Evolutionary conservation across 92 coral and sea anemone genomes (phyloP), one percentile per base, ranked within the genome.

Genomic region (Parazoanthus atlanticus): DNA sequence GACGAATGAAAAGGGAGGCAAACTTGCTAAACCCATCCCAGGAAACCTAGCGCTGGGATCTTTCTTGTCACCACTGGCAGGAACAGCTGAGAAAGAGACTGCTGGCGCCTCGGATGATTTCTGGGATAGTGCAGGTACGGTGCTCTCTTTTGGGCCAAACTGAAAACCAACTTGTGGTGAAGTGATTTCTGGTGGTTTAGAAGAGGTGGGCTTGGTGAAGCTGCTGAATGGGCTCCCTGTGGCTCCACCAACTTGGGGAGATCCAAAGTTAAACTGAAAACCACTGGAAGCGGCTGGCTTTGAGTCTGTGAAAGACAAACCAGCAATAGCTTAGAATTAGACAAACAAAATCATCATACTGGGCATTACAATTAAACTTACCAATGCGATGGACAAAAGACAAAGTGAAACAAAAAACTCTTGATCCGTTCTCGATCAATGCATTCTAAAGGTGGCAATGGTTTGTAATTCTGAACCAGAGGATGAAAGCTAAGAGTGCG

Each of bases 1-100:
- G 28, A 36, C 69, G 15, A 84, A 84, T 23, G 78, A 74, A 28
- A 84, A 41, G 41, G 79, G 87, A 12, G 87, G 78, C 78, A 84
- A 84, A 0, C 87, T 79, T 41, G 87, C 38, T 28, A 84, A 32
- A n/a, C 87, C 87, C 47, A 16, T 31, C 0, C 23, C 70, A 29
- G 71, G 47, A 31, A 58, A 32, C 29, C 31, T 84, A 9, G 74
- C 5, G 16, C 3, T 74, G 26, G 67, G 7, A 26, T 70, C 78
- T 47, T 84, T 70, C 30, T 70, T 84, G 72, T 58, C 72, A 23
- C 46, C 70, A 84, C 78, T 29, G 38, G 79, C 64, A 6, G 87
- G 61, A 2, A 46, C 33, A 6, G 78, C 77, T 25, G 78, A 46
- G 40, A 49, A 47, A 70, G 87, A 19, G 31, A 71, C 8, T 46